Base-by-base conservation (phyloP, 2,888 invertebrate species). In the Clitarchus hookeri region DNA sequence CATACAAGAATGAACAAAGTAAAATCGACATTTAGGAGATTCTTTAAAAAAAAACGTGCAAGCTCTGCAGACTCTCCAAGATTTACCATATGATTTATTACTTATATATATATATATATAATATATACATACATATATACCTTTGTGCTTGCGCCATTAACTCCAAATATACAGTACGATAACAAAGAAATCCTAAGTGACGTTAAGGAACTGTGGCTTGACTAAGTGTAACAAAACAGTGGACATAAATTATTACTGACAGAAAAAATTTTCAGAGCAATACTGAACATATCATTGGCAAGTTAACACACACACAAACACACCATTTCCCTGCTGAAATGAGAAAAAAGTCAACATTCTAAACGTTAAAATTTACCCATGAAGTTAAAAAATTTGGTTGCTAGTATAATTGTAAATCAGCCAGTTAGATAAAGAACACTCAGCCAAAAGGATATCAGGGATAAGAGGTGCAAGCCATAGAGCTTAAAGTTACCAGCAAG, bases 381-480 rank as follows among this genome's bases (percentile, higher is more conserved):
- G 65, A 65, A 65, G 65, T 16, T 65, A 23, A 11, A 65, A 65
- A 65, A 65, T 65, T 65, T 65, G 6, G 65, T 65, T 65, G 65
- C 8, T 65, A 65, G 36, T 82, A 82, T 27, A 82, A 27, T 26
- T 44, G 27, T 27, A 8, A 82, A 44, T 82, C 16, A 44, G 82
- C 82, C 82, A 27, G 82, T 82, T 27, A 44, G 27, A 23, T 82
- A 82, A 44, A 36, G 12, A 27, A 82, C 44, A 82, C 82, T 44
- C 82, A 82, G 82, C 82, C 82, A 82, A 82, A 44, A 82, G 44
- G 82, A 82, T 65, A 65, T 65, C n/a, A 19, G 65, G 65, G 16
- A 65, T 8, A 65, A 1, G 0, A 65, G 65, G 65, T 65, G 65
- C 65, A 65, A 65, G 65, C 65, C 0, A 11, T 65, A 65, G 65